Evolutionary conservation across 2,113 vertebrate species (phyloP), one percentile per base, ranked within the genome.

Genomic region (Vulpes vulpes): DNA sequence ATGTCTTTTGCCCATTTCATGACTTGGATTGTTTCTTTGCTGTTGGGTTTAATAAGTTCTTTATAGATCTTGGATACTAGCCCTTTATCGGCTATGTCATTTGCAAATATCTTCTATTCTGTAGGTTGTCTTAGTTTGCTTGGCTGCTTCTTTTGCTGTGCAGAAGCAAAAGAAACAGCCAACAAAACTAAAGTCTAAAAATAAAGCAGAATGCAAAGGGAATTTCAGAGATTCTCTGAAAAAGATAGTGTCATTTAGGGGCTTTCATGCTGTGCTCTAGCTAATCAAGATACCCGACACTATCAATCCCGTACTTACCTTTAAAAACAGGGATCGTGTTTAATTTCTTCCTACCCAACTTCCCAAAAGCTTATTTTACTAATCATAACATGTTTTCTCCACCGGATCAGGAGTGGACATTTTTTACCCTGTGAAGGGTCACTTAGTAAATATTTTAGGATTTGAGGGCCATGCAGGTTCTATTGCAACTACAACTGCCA

Each of bases 331-430:
- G 27, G 35, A 71, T 78, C 43, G 0, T 23, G n/a, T 64, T 78
- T 49, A 10, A 67, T 67, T 55, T 69, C 79, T 62, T 27, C 32
- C 62, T 59, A 60, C 10, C 7, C 5, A 38, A 8, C 59, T 38
- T 81, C 49, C 16, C 25, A 65, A 88, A 64, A 73, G 17, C 49
- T 76, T 89, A 89, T 79, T 87, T 88, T 92, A 20, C 20, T 76
- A 22, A 69, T 30, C 3, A 25, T 22, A 59, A 11, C 22, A 23
- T 27, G 25, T 17, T 59, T 67, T 11, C 49, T 62, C 69, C n/a
- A 55, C 30, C 2, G 79, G 53, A 88, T 25, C 22, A 60, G 9
- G 16, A 16, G 27, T 20, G 65, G 19, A 20, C n/a, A 11, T 57
- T 59, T 92, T 43, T 78, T 49, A 8, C 25, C 57, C 73, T 25